Evolutionary conservation across 2,888 invertebrate species (phyloP).

Genomic region (Leucophenga montana): DNA sequence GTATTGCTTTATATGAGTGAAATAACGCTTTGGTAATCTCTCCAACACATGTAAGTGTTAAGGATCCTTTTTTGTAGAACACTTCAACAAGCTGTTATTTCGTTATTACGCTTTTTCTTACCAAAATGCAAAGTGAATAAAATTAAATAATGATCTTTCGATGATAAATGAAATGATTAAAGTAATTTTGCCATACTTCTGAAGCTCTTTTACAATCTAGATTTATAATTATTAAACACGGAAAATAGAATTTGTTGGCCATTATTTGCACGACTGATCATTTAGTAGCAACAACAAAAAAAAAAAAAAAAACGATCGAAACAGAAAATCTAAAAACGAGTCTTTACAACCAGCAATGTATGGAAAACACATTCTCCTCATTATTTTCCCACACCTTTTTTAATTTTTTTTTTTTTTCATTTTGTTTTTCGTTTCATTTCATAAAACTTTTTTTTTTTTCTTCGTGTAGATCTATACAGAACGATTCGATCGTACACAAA

Average conservation of each 20-base stretch:
- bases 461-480: not conserved
- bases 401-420: constrained; percentile 11
- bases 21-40: too few species aligned
- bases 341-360: constrained; percentile 69
- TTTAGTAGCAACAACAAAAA: constrained; percentile 35
- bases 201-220: too few species aligned
- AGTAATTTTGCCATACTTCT: too few species aligned
- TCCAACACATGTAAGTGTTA: too few species aligned
- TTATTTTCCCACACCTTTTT: constrained; percentile 72
- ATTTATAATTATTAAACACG: too few species aligned
- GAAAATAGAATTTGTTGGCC: not conserved
- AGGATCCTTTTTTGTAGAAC: too few species aligned
- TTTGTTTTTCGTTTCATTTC: not conserved
- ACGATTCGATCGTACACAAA: constrained; percentile 15
- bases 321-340: constrained; percentile 35
- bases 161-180: too few species aligned
- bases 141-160: too few species aligned
- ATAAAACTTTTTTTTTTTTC: not conserved
- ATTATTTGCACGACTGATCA: constrained; percentile 37
- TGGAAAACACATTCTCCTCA: constrained; percentile 73
- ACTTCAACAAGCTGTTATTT: too few species aligned
- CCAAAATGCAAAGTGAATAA: too few species aligned
- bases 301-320: constrained; percentile 29
- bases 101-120: too few species aligned
- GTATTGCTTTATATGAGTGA: too few species aligned